A percentile compares a stretch with the other conserved stretches of the same genome.
These are phyloP conservation scores for Scomber colias DNA, from an alignment of 2,113 vertebrate genomes.

Conservation along the genomic window DNA sequence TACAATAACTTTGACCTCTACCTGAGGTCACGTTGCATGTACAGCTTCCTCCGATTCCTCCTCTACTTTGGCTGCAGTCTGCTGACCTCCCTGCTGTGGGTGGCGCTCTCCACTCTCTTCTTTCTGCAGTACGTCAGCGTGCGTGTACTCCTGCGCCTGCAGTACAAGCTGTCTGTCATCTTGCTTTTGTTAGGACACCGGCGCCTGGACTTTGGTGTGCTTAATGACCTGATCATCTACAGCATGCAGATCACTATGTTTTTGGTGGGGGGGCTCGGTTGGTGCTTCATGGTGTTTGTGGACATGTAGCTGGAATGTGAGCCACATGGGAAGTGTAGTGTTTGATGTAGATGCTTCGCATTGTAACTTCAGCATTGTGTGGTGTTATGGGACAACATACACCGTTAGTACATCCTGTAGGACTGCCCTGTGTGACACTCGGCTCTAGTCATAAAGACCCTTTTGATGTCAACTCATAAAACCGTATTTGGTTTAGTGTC, in stretches of 20 bases:
- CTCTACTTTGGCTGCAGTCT: slow-evolving; percentile 98
- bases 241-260: slow-evolving; percentile 97
- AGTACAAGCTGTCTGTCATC: slow-evolving; percentile 96
- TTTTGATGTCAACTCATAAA: slow-evolving; percentile 1
- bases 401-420: neutral
- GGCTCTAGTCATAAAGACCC: neutral
- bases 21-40: slow-evolving; percentile 95
- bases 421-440: slow-evolving; percentile 6
- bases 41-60: slow-evolving; percentile 95
- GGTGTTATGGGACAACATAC: neutral
- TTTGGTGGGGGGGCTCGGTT: slow-evolving; percentile 95
- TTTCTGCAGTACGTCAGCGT: slow-evolving; percentile 94
- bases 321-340: neutral
- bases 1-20: slow-evolving; percentile 98
- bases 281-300: slow-evolving; percentile 99
- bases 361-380: slow-evolving; percentile 11
- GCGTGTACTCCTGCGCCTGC: slow-evolving; percentile 92
- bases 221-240: slow-evolving; percentile 96
- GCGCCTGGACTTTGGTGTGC: slow-evolving; percentile 92
- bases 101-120: slow-evolving; percentile 92
- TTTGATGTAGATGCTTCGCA: slow-evolving; percentile 26
- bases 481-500: slow-evolving; percentile 27
- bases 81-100: slow-evolving; percentile 96
- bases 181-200: slow-evolving; percentile 92
- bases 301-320: slow-evolving; percentile 89